A percentile compares a stretch with the other conserved stretches of the same genome.
phyloP scores from a whole-genome alignment of 2,888 invertebrate genomes.

The Panzeria rudis region DNA sequence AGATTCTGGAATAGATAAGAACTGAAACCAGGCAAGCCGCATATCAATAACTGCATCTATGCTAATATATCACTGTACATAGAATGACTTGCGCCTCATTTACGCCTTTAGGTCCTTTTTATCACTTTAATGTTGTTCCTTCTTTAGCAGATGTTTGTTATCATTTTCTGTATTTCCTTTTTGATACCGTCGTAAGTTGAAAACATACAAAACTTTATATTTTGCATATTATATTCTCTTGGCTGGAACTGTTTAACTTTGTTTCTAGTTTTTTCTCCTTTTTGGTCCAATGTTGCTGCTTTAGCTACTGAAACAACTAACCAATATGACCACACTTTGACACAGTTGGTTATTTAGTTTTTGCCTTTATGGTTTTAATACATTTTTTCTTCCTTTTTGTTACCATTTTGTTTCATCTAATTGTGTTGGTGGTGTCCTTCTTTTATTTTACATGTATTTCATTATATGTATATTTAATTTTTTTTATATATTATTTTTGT shows the following conservation, averaged over 20 bases:
- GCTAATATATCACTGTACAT: too few relatives aligned
- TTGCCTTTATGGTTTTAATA: slow-evolving; percentile 60
- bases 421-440: slow-evolving; percentile 28
- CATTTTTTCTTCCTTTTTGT: slow-evolving; percentile 17
- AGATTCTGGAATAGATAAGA: background rate
- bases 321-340: slow-evolving; percentile 66
- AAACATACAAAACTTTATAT: background rate
- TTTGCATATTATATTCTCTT: background rate
- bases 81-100: background rate
- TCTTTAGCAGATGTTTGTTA: slow-evolving; percentile 35
- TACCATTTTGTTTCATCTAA: slow-evolving; percentile 44
- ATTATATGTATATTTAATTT: slow-evolving; percentile 26
- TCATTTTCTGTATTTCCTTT: background rate
- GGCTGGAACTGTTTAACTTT: slow-evolving; percentile 27
- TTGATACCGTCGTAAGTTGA: background rate
- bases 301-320: slow-evolving; percentile 28
- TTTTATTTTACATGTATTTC: slow-evolving; percentile 5
- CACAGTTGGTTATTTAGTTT: slow-evolving; percentile 71
- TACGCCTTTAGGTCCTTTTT: background rate
- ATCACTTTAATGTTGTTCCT: background rate
- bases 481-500: slow-evolving; percentile 18
- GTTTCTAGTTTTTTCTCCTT: background rate
- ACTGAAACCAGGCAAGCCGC: background rate
- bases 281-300: background rate
- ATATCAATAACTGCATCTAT: background rate